Evolutionary conservation across 2,797 vertebrate species (phyloP), one percentile per base, ranked within the genome.

Genomic region (Sebastes umbrosus): DNA sequence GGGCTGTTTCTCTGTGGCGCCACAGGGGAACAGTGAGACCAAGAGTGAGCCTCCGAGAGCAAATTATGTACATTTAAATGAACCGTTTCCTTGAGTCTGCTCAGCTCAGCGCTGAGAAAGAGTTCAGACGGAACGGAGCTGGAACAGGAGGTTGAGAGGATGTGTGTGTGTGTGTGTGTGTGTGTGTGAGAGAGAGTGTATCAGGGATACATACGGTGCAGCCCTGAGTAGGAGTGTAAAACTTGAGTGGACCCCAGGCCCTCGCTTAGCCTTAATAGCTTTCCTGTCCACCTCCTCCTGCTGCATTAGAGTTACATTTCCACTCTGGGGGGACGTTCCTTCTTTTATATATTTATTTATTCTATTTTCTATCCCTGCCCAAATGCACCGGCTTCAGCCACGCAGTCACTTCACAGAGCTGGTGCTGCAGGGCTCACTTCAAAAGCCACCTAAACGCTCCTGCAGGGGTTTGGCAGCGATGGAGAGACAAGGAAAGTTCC

Each of bases 31-130:
- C 93, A 86, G 80, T 80, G 89, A 90, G 90, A 92, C 92, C 77
- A 82, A 92, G 91, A 93, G 88, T 90, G 87, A 92, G 88, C 93
- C 88, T 87, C 83, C 84, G 77, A 91, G 90, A 91, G 90, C 87
- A 95, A 95, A 95, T 95, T 95, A 94, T 95, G 94, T 93, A 95
- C 94, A 95, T 96, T 95, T 94, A 94, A 95, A 96, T 95, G 90
- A 95, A 94, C 86, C 89, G 89, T 94, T 93, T 93, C 93, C 90
- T 92, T 93, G 91, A 94, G 91, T 93, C 94, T 93, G 88, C 93
- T 92, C 93, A 79, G 92, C 93, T 93, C 92, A 94, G 94, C 81
- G 85, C 91, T 80, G 90, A 91, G 87, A 92, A 75, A 80, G 90
- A 92, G 92, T 93, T 95, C 91, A 93, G 90, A 94, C 67, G 90